Conservation (phyloP, 2,888 invertebrate genomes). For the Leuctra nigra region DNA sequence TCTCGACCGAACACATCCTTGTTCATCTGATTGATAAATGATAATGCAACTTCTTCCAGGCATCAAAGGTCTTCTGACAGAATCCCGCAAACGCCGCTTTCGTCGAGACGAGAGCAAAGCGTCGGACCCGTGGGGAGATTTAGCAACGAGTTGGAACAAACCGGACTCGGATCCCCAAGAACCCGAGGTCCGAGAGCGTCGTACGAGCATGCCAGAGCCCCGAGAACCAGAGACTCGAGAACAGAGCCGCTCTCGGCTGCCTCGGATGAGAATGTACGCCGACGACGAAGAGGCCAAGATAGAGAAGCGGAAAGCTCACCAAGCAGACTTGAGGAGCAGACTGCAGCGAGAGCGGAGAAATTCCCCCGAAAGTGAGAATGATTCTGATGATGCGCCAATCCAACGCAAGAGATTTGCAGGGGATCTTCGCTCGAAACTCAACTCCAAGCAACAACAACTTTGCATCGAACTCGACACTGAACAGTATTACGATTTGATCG, state of each 20-base stretch:
- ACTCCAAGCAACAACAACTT: constrained; percentile 29
- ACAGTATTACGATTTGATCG: constrained; percentile 31
- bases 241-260: constrained; percentile 60
- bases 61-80: constrained; percentile 42
- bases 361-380: constrained; percentile 13
- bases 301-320: constrained; percentile 36
- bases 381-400: constrained; percentile 2
- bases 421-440: constrained; percentile 30
- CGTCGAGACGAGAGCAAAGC: constrained; percentile 27
- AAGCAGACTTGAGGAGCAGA: constrained; percentile 14
- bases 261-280: constrained; percentile 82
- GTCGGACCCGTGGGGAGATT: constrained; percentile 68
- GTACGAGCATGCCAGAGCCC: constrained; percentile 43
- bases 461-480: constrained; percentile 34
- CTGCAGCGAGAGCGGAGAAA: constrained; percentile 10
- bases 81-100: constrained; percentile 41
- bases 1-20: too few relatives aligned
- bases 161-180: constrained; percentile 18
- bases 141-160: constrained; percentile 54
- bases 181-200: neutral
- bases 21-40: too few relatives aligned
- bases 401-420: constrained; percentile 20
- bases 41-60: too few relatives aligned
- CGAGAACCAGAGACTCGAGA: constrained; percentile 38
- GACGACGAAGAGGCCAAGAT: constrained; percentile 71